Evolutionary conservation across 1,140 invertebrate species (phyloP).

Genomic region (Brachionus manjavacas): DNA sequence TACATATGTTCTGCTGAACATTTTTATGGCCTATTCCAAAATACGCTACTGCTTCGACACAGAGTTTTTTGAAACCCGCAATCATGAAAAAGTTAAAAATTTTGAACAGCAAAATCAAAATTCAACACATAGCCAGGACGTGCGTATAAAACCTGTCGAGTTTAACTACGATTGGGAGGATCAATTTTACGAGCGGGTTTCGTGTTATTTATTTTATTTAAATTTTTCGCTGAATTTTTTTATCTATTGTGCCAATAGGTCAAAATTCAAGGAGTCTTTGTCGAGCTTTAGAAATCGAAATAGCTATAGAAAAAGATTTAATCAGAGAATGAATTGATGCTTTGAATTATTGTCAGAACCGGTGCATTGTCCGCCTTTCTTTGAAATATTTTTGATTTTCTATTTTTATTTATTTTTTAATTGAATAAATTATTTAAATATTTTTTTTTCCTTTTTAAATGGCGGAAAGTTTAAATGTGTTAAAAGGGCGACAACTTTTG

Average conservation of each 20-base stretch:
- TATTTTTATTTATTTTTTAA: background rate
- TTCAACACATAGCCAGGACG: background rate
- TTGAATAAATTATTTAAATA: background rate
- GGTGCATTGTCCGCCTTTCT: background rate
- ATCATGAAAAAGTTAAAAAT: background rate
- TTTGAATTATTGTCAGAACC: background rate
- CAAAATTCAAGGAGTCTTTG: background rate
- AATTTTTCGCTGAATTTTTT: conserved; percentile 35
- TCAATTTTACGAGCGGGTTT: background rate
- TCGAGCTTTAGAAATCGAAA: background rate
- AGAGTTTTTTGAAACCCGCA: background rate
- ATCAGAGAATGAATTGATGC: background rate
- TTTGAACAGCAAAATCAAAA: background rate
- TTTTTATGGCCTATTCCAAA: conserved; percentile 6
- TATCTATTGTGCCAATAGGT: conserved; percentile 11
- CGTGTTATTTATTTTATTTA: conserved; percentile 21
- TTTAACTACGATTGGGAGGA: background rate
- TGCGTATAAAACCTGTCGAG: background rate
- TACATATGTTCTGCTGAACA: background rate
- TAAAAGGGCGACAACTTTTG: too few species aligned
- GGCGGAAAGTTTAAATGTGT: too few species aligned
- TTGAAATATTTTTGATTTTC: background rate
- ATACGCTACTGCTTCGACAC: background rate
- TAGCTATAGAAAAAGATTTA: background rate
- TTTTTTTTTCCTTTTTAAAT: too few species aligned